Percentiles rank a stretch among this genome's conserved stretches.
phyloP scores from a whole-genome alignment of 2,113 vertebrate species.

The Brachyhypopomus occidentalis region DNA sequence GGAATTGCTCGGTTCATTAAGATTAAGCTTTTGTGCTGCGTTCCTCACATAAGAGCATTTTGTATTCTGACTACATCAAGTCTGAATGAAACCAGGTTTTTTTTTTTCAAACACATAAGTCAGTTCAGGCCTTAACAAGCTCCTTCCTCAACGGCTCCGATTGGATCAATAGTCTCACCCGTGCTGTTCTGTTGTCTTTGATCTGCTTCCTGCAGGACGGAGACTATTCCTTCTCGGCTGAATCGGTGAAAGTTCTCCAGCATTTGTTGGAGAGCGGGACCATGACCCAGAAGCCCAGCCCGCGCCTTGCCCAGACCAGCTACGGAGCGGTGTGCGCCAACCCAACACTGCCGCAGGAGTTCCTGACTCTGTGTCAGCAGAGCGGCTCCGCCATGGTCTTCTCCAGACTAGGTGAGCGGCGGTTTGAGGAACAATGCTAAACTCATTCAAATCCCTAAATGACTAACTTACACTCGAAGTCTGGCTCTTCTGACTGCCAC shows the following conservation, averaged over 20 bases:
- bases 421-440: background rate
- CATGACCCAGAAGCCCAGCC: conserved; percentile 35
- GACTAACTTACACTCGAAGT: too few relatives aligned
- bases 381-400: conserved; percentile 66
- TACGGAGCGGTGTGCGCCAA: conserved; percentile 61
- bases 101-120: background rate
- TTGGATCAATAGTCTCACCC: background rate
- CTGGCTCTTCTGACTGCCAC: too few relatives aligned
- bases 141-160: background rate
- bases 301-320: background rate
- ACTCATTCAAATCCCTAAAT: too few relatives aligned
- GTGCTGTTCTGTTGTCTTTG: background rate
- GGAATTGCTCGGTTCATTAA: background rate
- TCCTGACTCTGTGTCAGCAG: conserved; percentile 72
- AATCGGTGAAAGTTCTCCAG: conserved; percentile 80
- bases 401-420: conserved; percentile 71
- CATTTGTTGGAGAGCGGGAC: conserved; percentile 52
- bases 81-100: too few relatives aligned
- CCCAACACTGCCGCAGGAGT: conserved; percentile 74
- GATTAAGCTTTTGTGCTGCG: background rate
- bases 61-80: background rate
- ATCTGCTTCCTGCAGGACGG: conserved; percentile 72
- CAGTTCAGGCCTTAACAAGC: background rate
- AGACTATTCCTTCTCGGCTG: conserved; percentile 74
- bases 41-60: background rate